Base-by-base conservation (phyloP, 2,888 invertebrate genomes). In the Ceratothoa steindachneri region DNA sequence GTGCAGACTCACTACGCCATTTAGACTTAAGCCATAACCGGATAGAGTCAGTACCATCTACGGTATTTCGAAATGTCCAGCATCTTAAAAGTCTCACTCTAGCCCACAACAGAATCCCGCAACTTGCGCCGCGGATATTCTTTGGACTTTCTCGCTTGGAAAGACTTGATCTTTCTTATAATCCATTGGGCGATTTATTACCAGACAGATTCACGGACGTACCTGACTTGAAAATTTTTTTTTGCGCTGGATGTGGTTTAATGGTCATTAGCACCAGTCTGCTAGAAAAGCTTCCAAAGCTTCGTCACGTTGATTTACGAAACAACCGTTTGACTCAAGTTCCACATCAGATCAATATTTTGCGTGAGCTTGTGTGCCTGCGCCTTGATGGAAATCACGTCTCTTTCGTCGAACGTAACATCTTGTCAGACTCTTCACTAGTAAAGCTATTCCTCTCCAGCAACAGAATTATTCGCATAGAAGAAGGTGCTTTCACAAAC, bases 181-280 rank as follows among this genome's bases (percentile, higher is more conserved):
- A 93, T 85, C 89, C 90, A 60, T 84, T 93, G 69, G 85, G 87
- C 69, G 90, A 92, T 82, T 86, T 93, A 74, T 89, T 89, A 82
- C 91, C 92, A 12, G 92, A 92, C 85, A 90, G 83, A 28, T 83
- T 85, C 70, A 81, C 82, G 31, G 84, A 84, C 77, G 81, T 84
- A 74, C 89, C 91, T 87, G 89, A 90, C 82, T 85, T 93, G 77
- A 88, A 88, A 83, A 85, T 88, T 77, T 88, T 93, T 81, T 89
- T 89, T 82, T 91, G 93, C 83, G 87, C 92, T 80, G 86, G 87
- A 80, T 93, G 93, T 84, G 87, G 88, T 72, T 85, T 93, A 81
- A 87, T 88, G 81, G 88, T 90, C 83, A 88, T 93, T 81, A 92
- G 93, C 85, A 89, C 90, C 5, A 90, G 91, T 83, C 88, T 93